These are phyloP conservation scores for Probosciger aterrimus DNA, from an alignment of 2,113 vertebrate species.

Conservation along the genomic window DNA sequence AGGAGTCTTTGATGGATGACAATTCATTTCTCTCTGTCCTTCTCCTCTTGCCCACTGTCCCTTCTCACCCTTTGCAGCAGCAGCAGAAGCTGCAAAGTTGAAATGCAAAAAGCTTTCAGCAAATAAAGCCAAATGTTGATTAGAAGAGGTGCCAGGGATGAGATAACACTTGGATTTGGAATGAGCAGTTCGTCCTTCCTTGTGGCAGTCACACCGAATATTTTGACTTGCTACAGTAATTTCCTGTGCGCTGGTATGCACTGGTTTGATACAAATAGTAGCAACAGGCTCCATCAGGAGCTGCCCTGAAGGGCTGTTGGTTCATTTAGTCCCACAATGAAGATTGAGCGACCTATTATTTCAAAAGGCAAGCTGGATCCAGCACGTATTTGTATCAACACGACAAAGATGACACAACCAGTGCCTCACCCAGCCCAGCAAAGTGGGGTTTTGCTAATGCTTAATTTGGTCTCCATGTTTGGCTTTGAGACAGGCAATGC, in stretches of 20 bases:
- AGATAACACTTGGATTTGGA: conserved; percentile 73
- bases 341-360: conserved; percentile 49
- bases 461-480: conserved; percentile 4
- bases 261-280: conserved; percentile 33
- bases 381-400: conserved; percentile 2
- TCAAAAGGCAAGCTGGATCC: conserved; percentile 25
- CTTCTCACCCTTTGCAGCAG: neutral
- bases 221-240: conserved; percentile 44
- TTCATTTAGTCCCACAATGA: conserved; percentile 30
- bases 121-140: conserved; percentile 67
- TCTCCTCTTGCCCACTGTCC: neutral
- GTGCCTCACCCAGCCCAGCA: neutral
- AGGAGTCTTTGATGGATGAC: neutral
- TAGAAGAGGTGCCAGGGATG: conserved; percentile 71
- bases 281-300: conserved; percentile 16
- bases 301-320: conserved; percentile 7
- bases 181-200: conserved; percentile 71
- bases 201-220: conserved; percentile 55
- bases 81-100: neutral
- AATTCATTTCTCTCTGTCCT: neutral
- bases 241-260: neutral
- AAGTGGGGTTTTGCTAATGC: neutral
- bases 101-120: neutral
- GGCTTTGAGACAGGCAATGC: neutral
- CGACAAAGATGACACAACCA: neutral